These are phyloP conservation scores for Tolypeutes matacus DNA, from an alignment of 2,797 vertebrate genomes.

Conservation along the genomic window DNA sequence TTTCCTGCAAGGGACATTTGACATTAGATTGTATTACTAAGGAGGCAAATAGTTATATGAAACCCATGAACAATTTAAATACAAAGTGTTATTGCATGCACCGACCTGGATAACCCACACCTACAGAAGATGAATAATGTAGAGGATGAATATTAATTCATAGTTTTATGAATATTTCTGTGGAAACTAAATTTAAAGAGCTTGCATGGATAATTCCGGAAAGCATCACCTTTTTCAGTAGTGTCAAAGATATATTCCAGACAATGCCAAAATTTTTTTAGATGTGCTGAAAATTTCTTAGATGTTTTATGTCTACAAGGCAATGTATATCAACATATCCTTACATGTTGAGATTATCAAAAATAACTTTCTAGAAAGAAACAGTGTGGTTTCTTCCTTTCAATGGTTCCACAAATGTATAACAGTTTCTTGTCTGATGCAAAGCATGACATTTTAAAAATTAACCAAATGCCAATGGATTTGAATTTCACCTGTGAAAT, in stretches of 20 bases:
- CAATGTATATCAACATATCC: not conserved
- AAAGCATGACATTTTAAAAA: conserved; percentile 29
- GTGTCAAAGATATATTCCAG: not conserved
- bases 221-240: not conserved
- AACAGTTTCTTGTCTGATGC: not conserved
- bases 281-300: conserved; percentile 17
- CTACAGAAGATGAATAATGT: not conserved
- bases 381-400: not conserved
- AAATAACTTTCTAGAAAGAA: conserved; percentile 22
- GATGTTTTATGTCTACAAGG: not conserved
- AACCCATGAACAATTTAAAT: not conserved
- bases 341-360: not conserved
- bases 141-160: not conserved
- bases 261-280: conserved; percentile 6
- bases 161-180: not conserved
- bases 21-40: not conserved
- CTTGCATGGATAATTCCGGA: not conserved
- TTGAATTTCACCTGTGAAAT: conserved; percentile 43
- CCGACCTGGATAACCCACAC: not conserved
- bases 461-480: not conserved
- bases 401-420: conserved; percentile 5
- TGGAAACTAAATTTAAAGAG: not conserved
- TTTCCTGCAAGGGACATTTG: not conserved
- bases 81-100: not conserved
- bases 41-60: not conserved